Conservation (phyloP, 2,113 vertebrate species). For the Poecilia latipinna region DNA sequence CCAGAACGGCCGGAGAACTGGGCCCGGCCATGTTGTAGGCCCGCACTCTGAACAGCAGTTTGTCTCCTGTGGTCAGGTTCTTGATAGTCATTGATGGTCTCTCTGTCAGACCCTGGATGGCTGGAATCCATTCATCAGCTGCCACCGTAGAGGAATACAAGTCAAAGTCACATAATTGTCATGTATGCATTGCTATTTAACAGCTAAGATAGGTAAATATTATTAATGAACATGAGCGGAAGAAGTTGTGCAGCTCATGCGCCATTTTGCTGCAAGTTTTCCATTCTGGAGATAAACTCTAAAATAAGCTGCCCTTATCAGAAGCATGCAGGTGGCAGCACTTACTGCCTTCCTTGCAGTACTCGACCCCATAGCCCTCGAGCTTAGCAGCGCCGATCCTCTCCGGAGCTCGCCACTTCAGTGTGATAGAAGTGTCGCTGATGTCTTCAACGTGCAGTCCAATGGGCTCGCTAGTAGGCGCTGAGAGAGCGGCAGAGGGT, state of each 20-base stretch:
- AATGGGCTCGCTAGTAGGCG: constrained; percentile 91
- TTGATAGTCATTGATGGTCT: constrained; percentile 82
- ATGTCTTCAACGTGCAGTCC: constrained; percentile 91
- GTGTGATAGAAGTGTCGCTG: constrained; percentile 88
- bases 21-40: constrained; percentile 91
- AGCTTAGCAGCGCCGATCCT: constrained; percentile 87
- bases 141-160: constrained; percentile 43
- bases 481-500: constrained; percentile 71
- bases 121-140: constrained; percentile 92
- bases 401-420: constrained; percentile 95
- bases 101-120: constrained; percentile 86
- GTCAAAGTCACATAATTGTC: neutral
- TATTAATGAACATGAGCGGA: neutral
- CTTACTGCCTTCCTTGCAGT: constrained; percentile 95
- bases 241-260: no score
- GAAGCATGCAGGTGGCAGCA: constrained; percentile 41
- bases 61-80: constrained; percentile 90
- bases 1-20: constrained; percentile 82
- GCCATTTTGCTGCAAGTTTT: neutral
- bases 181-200: neutral
- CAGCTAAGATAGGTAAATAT: neutral
- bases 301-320: constrained; percentile 28
- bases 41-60: constrained; percentile 89
- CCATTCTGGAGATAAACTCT: neutral
- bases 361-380: constrained; percentile 94